Conservation (phyloP, 2,888 invertebrate species). For the Entomobrya proxima region DNA sequence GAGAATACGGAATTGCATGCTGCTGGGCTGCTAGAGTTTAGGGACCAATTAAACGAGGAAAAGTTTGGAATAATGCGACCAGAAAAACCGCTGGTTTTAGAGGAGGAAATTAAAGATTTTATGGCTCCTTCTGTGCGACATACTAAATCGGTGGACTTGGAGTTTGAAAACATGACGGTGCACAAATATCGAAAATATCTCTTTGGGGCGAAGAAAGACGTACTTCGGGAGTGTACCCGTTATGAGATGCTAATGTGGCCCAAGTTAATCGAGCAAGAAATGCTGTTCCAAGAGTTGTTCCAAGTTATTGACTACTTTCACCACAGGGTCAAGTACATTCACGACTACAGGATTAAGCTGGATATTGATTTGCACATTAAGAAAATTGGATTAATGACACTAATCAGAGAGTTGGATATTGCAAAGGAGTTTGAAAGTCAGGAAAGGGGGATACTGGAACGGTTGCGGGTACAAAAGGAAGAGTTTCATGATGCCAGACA, state of each 20-base stretch:
- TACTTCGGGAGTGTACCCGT: conserved; percentile 44
- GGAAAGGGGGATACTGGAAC: conserved; percentile 82
- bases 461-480: conserved; percentile 76
- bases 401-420: conserved; percentile 86
- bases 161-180: conserved; percentile 70
- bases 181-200: conserved; percentile 71
- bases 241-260: conserved; percentile 65
- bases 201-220: conserved; percentile 66
- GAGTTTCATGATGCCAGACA: conserved; percentile 68
- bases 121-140: conserved; percentile 53
- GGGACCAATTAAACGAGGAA: conserved; percentile 67
- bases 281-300: conserved; percentile 81
- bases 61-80: conserved; percentile 48
- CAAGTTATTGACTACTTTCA: conserved; percentile 83
- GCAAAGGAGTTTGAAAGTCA: conserved; percentile 85
- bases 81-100: conserved; percentile 35
- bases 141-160: conserved; percentile 61
- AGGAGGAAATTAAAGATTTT: conserved; percentile 54
- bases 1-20: conserved; percentile 53
- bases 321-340: conserved; percentile 80
- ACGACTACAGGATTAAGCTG: conserved; percentile 81
- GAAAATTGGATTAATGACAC: conserved; percentile 80
- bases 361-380: conserved; percentile 82
- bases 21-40: conserved; percentile 57
- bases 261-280: conserved; percentile 80